Percentiles rank a stretch among this genome's conserved stretches.
These are phyloP conservation scores for Sphecodes monilicornis DNA, from an alignment of 2,888 invertebrate genomes.

Conservation along the genomic window DNA sequence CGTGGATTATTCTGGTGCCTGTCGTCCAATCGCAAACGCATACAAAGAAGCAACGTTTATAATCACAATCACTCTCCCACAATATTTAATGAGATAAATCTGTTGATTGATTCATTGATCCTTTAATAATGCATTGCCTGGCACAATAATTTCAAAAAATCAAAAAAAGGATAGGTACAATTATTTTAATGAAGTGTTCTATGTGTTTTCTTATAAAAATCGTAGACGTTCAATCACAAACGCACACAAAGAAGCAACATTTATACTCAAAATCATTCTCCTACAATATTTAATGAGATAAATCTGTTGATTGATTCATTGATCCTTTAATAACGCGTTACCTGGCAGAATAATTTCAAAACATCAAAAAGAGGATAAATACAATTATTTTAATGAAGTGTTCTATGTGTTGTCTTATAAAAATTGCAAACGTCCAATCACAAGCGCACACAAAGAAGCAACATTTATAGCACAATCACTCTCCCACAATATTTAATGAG, in stretches of 20 bases:
- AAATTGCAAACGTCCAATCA: not conserved
- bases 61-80: not conserved
- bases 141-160: not conserved
- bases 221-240: not conserved
- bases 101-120: not conserved
- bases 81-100: not conserved
- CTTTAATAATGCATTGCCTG: too few species aligned
- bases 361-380: not conserved
- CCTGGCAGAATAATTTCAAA: not conserved
- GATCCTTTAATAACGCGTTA: too few species aligned
- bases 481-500: not conserved
- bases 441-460: not conserved
- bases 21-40: not conserved
- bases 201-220: too few species aligned
- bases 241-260: not conserved
- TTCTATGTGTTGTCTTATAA: too few species aligned
- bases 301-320: not conserved
- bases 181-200: not conserved
- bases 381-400: not conserved
- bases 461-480: not conserved
- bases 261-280: not conserved
- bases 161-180: not conserved
- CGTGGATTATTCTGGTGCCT: not conserved
- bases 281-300: not conserved
- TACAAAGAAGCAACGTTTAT: not conserved